Base-by-base conservation (phyloP, 2,888 invertebrate genomes). In the Druceiella hillmani region DNA sequence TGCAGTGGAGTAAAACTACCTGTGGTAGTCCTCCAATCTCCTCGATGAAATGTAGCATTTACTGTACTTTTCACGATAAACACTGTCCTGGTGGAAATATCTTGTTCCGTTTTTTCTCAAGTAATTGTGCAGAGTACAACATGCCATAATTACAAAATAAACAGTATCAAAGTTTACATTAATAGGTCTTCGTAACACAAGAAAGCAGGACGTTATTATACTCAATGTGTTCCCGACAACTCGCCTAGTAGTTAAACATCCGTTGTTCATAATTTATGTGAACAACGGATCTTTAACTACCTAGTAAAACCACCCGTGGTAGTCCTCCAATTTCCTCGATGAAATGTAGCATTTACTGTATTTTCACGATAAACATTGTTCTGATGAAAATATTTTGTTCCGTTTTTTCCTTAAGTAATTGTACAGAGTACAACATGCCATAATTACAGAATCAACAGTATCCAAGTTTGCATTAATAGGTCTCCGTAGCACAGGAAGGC, bases 71-170 rank as follows among this genome's bases (percentile, higher is more conserved):
- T 25, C 25, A 11, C 25, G n/a, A 25, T 25, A 10, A 25, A 25
- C 25, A 25, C 25, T 11, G 10, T 10, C 12, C n/a, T 10, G 25
- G 12, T 10, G n/a, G 10, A 25, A 15, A 34, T 42, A 45, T 11
- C 10, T 12, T 45, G 37, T 29, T 13, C n/a, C 30, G 7, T 12
- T 30, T 41, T 43, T 46, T 29, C 40, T 41, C 12, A 43, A 36
- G 40, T 33, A 45, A 33, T 44, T 44, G 36, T 46, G 46, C 22
- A 43, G 33, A 36, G 40, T 42, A 37, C 46, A 46, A 44, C 44
- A 36, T 33, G 41, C 42, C 34, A 39, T 9, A n/a, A 39, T 25
- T n/a, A 35, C 17, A 25, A 15, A 16, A 36, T 45, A n/a, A n/a
- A n/a, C n/a, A n/a, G n/a, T n/a, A n/a, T n/a, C n/a, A n/a, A n/a